Conservation (phyloP, 2,113 vertebrate genomes). For the Aspiorhynchus laticeps region DNA sequence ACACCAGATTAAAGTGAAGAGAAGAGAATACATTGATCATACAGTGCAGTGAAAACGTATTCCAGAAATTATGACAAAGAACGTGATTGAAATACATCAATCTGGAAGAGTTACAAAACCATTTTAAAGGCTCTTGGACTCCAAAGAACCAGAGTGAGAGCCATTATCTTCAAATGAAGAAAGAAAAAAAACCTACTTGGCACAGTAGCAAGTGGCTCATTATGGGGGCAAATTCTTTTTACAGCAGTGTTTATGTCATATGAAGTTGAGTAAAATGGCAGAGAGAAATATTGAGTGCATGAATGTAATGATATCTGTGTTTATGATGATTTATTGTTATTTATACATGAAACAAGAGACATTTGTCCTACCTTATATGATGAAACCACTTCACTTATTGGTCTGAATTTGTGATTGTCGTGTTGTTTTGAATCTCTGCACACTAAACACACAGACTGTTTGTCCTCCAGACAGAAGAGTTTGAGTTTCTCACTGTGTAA, state of each 20-base stretch:
- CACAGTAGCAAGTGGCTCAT: background rate
- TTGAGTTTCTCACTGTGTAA: conserved; percentile 7
- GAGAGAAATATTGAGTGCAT: background rate
- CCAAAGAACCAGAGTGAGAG: background rate
- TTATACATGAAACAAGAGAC: background rate
- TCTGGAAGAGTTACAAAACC: background rate
- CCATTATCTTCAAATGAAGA: background rate
- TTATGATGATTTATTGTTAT: background rate
- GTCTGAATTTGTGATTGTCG: background rate
- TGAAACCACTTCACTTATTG: background rate
- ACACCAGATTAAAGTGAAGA: background rate
- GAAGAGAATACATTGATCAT: background rate
- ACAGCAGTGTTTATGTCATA: background rate
- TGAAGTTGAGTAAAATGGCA: background rate
- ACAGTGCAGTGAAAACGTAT: background rate
- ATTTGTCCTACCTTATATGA: conserved; percentile 5
- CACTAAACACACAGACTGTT: background rate
- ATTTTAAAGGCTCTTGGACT: background rate
- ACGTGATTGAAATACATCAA: background rate
- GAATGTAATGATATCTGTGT: background rate
- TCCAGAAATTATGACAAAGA: background rate
- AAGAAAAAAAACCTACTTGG: no score
- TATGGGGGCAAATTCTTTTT: background rate
- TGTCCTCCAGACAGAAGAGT: conserved; percentile 17
- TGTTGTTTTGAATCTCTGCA: accelerated